Percentiles rank a stretch among this genome's conserved stretches.
Conservation (phyloP, 92 coral and sea anemone species). For the Bergia puertoricense region DNA sequence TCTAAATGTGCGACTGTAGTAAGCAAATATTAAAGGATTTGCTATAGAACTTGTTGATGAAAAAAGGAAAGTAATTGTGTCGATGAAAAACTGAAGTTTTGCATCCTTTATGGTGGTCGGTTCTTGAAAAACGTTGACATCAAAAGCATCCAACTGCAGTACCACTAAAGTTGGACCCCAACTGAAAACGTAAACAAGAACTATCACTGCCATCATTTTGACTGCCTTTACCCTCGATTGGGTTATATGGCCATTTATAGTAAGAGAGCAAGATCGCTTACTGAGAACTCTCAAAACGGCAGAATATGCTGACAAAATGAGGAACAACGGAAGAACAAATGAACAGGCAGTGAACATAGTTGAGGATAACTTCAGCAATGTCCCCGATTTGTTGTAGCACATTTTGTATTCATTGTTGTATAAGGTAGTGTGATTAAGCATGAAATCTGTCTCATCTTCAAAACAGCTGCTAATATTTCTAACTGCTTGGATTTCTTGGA, state of each 20-base stretch:
- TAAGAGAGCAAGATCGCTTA: not conserved
- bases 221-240: slow-evolving; percentile 15
- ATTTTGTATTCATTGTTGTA: not conserved
- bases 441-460: not conserved
- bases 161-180: slow-evolving; percentile 13
- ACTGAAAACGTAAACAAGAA: not conserved
- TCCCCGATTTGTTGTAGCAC: not conserved
- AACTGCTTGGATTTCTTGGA: not conserved
- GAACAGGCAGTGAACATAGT: not conserved
- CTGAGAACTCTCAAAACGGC: not conserved
- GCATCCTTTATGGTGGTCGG: not conserved
- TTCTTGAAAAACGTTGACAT: not conserved
- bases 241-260: not conserved
- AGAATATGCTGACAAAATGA: not conserved
- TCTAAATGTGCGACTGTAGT: slow-evolving; percentile 14
- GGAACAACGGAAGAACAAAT: not conserved
- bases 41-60: slow-evolving; percentile 8
- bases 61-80: not conserved
- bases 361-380: not conserved
- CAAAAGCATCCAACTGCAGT: slow-evolving; percentile 1
- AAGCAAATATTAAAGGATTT: slow-evolving; percentile 5
- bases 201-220: slow-evolving; percentile 21
- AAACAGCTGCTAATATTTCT: not conserved
- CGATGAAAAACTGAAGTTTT: not conserved
- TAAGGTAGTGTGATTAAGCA: not conserved